A percentile compares a stretch with the other conserved stretches of the same genome.
Conservation (phyloP, 2,113 vertebrate genomes). For the Tretioscincus oriximinensis region DNA sequence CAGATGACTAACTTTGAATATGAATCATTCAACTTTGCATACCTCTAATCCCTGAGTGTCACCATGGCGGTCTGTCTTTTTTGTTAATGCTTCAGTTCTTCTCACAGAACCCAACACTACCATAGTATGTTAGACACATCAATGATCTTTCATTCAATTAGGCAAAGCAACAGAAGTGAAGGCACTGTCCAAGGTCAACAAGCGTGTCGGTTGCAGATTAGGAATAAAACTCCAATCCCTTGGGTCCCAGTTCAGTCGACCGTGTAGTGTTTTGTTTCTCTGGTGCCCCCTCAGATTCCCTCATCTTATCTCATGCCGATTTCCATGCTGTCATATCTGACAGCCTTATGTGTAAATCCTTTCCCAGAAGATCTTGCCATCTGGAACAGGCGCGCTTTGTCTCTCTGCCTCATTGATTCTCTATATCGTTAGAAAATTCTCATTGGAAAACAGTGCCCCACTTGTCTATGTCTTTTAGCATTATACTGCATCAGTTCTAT, state of each 20-base stretch:
- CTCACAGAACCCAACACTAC: not conserved
- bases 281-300: constrained; percentile 29
- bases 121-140: not conserved
- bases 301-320: not conserved
- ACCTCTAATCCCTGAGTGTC: not conserved
- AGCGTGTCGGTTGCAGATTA: not conserved
- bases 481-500: constrained; percentile 38
- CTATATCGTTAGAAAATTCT: constrained; percentile 46
- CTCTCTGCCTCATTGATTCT: constrained; percentile 46
- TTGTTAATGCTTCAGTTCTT: not conserved
- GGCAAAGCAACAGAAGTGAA: not conserved
- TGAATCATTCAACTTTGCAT: too few species aligned
- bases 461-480: constrained; percentile 44
- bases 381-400: constrained; percentile 44
- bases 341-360: constrained; percentile 11
- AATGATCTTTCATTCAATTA: constrained; percentile 6
- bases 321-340: constrained; percentile 19
- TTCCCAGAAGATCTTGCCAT: constrained; percentile 40
- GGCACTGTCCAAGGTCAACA: not conserved
- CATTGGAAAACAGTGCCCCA: constrained; percentile 38
- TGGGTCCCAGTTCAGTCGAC: not conserved
- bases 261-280: constrained; percentile 18
- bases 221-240: not conserved
- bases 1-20: too few species aligned
- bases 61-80: not conserved